Evolutionary conservation across 2,888 invertebrate species (phyloP), one percentile per base, ranked within the genome.

Genomic region (Frankliniella fusca): DNA sequence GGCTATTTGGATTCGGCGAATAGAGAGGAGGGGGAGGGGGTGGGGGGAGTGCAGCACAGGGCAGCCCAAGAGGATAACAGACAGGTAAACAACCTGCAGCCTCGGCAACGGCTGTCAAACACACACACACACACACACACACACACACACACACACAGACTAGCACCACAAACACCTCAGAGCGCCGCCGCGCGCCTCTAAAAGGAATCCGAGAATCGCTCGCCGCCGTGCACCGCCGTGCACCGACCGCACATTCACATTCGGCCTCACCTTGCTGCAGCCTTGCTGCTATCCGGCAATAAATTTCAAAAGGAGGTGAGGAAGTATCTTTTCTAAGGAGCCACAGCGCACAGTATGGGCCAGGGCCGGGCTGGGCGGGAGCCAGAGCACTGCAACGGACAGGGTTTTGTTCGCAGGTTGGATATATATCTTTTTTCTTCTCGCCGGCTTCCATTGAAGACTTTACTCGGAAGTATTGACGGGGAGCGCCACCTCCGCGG

Each of bases 221-320:
- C 27, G 7, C 70, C 23, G 38, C 38, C 38, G 18, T 54, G 18
- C 54, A 54, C n/a, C n/a, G n/a, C 38, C 38, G 38, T 38, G 5
- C 38, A 38, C 38, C 38, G 38, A 54, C 54, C 54, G 54, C 54
- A 54, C 18, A 20, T 27, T 76, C 70, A n/a, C 61, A 61, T 61
- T 61, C 61, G n/a, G 20, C 23, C 27, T 76, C 70, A 76, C 70
- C 70, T 76, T 70, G 70, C 70, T 38, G 70, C 70, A 27, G 27
- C 70, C 70, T 76, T 70, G 70, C 70, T 38, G 70, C 70, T 70
- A 70, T 70, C 70, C 70, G 27, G 27, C 27, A 76, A 76, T 76
- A 76, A 76, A 76, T 27, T 76, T 76, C 70, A 76, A 76, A 76
- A 23, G 70, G 70, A 76, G 70, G 70, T 76, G 70, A 76, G 70